Evolutionary conservation across 2,797 vertebrate genomes (phyloP), one percentile per base, ranked within the genome.

Genomic region (Intellagama lesueurii): DNA sequence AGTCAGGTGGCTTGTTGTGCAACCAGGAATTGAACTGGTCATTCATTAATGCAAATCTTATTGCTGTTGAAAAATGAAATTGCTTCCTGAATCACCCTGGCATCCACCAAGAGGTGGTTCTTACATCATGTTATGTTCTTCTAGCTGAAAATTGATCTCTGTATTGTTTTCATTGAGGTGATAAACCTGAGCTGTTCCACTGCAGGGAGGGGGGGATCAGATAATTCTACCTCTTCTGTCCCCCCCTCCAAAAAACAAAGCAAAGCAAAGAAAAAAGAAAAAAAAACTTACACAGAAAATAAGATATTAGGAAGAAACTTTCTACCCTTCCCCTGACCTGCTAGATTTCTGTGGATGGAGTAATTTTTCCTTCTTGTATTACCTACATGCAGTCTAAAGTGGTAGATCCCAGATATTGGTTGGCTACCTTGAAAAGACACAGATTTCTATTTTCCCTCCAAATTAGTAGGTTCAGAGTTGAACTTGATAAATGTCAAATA

Each of bases 361-460:
- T 69, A 68, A 28, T 44, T 70, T 70, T 69, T 14, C 26, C 28
- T 83, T 83, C 40, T 68, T n/a, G 40, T 14, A 19, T n/a, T 16
- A 7, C 7, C 80, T 81, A 30, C 11, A 35, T 66, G 4, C 24
- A 30, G 32, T 5, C 26, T 83, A 9, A 66, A 69, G 52, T 56
- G 52, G n/a, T 32, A 64, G 7, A 68, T 66, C 81, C 35, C 1
- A 44, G 24, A 26, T 44, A 82, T 14, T 32, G 64, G 66, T 83
- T 72, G 30, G 19, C 44, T 49, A 44, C 17, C 47, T 72, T 47
- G 47, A 22, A 12, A n/a, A 72, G 44, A 86, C 7, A 1, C 12
- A 5, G 1, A 40, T 40, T n/a, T 76, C n/a, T 56, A 56, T 56
- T 86, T 7, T 89, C 87, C 88, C 52, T 87, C 89, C 87, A n/a